Evolutionary conservation across 2,888 invertebrate species (phyloP).

Genomic region (Teleiodes luculella): DNA sequence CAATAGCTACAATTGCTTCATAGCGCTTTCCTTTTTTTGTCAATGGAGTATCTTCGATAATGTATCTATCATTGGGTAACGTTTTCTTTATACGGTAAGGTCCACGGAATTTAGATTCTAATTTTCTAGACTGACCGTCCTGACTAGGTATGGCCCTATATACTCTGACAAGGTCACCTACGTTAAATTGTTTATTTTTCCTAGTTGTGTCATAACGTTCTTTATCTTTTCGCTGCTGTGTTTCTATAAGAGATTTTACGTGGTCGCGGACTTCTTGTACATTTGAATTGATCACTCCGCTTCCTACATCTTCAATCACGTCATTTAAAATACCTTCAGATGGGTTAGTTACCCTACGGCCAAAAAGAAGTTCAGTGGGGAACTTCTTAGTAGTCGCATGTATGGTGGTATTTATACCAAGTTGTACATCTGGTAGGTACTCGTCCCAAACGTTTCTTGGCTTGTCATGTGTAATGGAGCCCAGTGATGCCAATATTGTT

Average conservation of each 20-base stretch:
- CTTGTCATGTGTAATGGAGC: slow-evolving; percentile 14
- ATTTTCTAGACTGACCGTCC: slow-evolving; percentile 16
- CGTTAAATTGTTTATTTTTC: background rate
- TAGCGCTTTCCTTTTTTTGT: background rate
- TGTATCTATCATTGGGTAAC: background rate
- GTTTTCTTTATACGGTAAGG: slow-evolving; percentile 13
- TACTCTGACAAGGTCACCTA: slow-evolving; percentile 10
- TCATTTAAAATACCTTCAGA: slow-evolving; percentile 14
- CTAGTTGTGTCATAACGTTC: slow-evolving; percentile 7
- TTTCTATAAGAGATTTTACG: slow-evolving; percentile 8
- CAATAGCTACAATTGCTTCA: slow-evolving; percentile 7
- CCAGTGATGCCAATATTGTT: slow-evolving; percentile 5
- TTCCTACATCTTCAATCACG: background rate
- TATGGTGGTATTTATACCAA: slow-evolving; percentile 19
- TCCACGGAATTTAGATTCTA: slow-evolving; percentile 15
- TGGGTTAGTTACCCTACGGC: slow-evolving; percentile 11
- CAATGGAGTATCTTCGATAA: background rate
- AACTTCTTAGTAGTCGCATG: slow-evolving; percentile 14
- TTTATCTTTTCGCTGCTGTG: slow-evolving; percentile 16
- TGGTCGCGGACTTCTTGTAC: slow-evolving; percentile 13
- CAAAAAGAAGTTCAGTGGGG: slow-evolving; percentile 18
- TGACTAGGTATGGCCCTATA: background rate
- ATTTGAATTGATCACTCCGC: background rate
- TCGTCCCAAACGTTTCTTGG: slow-evolving; percentile 15
- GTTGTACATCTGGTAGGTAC: slow-evolving; percentile 16